Percentiles rank a stretch among this genome's conserved stretches.
phyloP scores from a whole-genome alignment of 2,797 vertebrate species.

The Trichosurus vulpecula region DNA sequence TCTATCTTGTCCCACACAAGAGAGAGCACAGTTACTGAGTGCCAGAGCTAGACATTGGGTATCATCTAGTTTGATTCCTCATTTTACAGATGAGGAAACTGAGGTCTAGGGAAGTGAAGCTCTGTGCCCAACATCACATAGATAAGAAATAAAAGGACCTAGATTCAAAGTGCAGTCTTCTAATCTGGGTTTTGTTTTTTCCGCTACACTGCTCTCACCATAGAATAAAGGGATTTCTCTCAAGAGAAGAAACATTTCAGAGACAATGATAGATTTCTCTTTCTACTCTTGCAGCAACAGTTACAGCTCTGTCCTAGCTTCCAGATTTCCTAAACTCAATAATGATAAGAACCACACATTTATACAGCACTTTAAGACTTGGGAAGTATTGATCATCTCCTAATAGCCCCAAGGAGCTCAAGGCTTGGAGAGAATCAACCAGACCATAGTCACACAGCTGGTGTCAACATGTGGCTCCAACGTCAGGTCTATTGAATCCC shows the following conservation, averaged over 20 bases:
- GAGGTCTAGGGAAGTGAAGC: background rate
- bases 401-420: background rate
- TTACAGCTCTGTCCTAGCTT: background rate
- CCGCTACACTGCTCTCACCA: background rate
- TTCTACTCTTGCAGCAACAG: background rate
- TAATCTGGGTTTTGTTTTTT: background rate
- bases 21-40: background rate
- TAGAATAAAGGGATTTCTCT: background rate
- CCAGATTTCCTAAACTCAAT: background rate
- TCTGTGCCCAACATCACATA: background rate
- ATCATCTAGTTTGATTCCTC: background rate
- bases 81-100: background rate
- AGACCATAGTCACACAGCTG: background rate
- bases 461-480: background rate
- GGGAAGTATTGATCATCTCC: background rate
- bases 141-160: background rate
- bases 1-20: background rate
- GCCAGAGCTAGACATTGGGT: background rate
- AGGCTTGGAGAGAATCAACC: background rate
- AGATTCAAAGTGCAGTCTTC: background rate
- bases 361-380: background rate
- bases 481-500: background rate
- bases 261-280: background rate
- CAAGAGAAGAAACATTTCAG: background rate
- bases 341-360: background rate